Evolutionary conservation across 2,888 invertebrate genomes (phyloP), one percentile per base, ranked within the genome.

Genomic region (Chironomus riparius): DNA sequence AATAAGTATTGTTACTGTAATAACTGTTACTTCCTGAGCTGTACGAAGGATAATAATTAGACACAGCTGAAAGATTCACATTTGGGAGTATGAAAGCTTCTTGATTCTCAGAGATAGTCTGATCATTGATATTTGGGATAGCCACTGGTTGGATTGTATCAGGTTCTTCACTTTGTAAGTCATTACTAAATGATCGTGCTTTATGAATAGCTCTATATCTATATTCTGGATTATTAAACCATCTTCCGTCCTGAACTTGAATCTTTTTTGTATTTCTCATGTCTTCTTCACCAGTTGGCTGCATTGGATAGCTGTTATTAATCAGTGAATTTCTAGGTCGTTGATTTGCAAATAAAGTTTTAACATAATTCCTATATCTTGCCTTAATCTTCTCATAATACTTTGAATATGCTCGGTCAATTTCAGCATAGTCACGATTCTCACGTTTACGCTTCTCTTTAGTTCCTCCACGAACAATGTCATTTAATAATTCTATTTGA

Each of bases 321-420:
- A 47, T 71, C 69, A 79, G 78, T 10, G 77, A 68, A 72, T 78
- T 77, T 70, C 78, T 79, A 69, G 78, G 77, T 5, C 78, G 75
- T 0, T 78, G 79, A 77, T 79, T 79, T 28, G 82, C 81, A 1
- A 83, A 78, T 38, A 83, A 79, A 76, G 81, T 81, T 69, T 82
- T 81, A 2, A 83, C 81, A 79, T 82, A 83, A 61, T 81, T 81
- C 71, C 81, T 80, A 69, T 83, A 83, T 61, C 83, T 82, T 68
- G 81, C 80, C 78, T 80, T 82, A 65, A 83, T 82, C 76, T 81
- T 82, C 77, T 83, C 80, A 70, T 81, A 81, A 77, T 82, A 83
- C 76, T 83, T 82, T 1, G 82, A 81, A 78, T 81, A 82, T 12
- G 83, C 83, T 77, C 79, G 65, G 38, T 82, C 81, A 1, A 82